Evolutionary conservation across 2,888 invertebrate genomes (phyloP), one percentile per base, ranked within the genome.

Genomic region (Calliphora vomitoria): DNA sequence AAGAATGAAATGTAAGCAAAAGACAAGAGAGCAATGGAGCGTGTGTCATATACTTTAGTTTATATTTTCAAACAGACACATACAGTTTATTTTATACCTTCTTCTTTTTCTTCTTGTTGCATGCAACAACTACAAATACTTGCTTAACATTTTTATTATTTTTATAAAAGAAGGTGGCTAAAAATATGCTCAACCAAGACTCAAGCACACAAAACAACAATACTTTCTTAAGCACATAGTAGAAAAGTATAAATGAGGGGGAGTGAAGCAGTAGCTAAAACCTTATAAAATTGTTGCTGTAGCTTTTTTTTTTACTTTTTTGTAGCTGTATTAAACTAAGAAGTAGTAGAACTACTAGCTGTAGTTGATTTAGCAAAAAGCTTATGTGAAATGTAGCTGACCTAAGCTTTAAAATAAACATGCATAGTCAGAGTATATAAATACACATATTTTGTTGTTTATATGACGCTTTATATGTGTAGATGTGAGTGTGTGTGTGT

Each of bases 381-480:
- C 91, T 91, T 89, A 91, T 91, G 91, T 91, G 91, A 92, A 91
- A 91, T 91, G 91, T 91, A 91, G 92, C 92, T 91, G 91, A 91
- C 92, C 92, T 91, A 92, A 92, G 91, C 91, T 89, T 89, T 89
- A 90, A 89, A 91, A 90, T 89, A 92, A 92, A 92, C 86, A 88
- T 82, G 72, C 75, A 80, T 50, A 78, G 66, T 41, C 69, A 44
- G 69, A 60, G 58, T 69, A 72, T 55, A 86, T 83, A 78, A 76
- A 35, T 35, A 35, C 25, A 82, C 31, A 62, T 58, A 66, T 53
- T 25, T 35, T 11, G 6, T 18, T 44, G n/a, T 44, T 44, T 44
- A 44, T 15, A 20, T 62, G 18, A 69, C 13, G 13, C 6, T 18
- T 35, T 55, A 31, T 18, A 13, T 69, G 31, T 35, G 8, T 60